Evolutionary conservation across 1,140 invertebrate species (phyloP), one percentile per base, ranked within the genome.

Genomic region (Gyrodactylus salaris): DNA sequence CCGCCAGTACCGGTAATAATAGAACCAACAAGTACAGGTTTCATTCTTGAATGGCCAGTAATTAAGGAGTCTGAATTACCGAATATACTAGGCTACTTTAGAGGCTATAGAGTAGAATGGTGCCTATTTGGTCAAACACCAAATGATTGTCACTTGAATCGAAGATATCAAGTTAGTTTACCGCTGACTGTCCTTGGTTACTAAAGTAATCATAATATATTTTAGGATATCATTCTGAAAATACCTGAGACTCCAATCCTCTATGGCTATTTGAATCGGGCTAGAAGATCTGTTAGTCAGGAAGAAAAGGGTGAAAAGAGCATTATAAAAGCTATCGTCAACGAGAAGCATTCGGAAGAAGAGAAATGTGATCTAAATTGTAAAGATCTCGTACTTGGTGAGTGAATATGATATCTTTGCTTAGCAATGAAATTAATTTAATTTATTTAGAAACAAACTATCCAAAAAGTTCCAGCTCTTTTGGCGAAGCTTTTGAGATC

Each of bases 71-170:
- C 70, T 1, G 70, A 71, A 1, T 1, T 71, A 25, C 16, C 70
- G 23, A 71, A 25, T 71, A n/a, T 73, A 23, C 20, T 23, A 1
- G 72, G 72, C 21, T 73, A 25, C 26, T 73, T 73, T 54, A 26
- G 72, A 1, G 72, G 72, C 23, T 73, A 68, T 25, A 26, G 72
- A 73, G 26, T 73, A 1, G 72, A 73, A 27, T 73, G 72, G 72
- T 73, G 72, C 24, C 26, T 73, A 34, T n/a, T 24, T 23, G 26
- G 24, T 54, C 68, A 25, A 1, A 27, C 26, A 23, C 20, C 21
- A n/a, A 1, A 16, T 7, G 72, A 73, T 25, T 73, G 72, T 73
- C 21, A 68, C 25, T 26, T 26, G 1, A 25, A 21, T 23, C 23
- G n/a, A 23, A 26, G 26, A 68, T 73, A 68, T 69, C 72, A 73